These are phyloP conservation scores for Ruditapes philippinarum DNA, from an alignment of 1,140 invertebrate genomes.

Conservation along the genomic window DNA sequence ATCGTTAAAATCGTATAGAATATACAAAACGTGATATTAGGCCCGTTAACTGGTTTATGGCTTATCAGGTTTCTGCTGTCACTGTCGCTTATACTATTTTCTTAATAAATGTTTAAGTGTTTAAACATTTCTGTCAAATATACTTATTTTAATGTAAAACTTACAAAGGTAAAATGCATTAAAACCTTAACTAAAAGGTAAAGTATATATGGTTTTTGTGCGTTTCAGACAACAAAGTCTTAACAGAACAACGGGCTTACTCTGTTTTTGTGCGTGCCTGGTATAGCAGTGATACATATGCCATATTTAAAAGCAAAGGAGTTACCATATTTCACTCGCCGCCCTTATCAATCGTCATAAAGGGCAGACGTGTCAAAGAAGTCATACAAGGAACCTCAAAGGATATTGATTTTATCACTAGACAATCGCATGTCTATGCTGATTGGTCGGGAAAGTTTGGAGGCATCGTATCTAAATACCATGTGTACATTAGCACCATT, in stretches of 20 bases:
- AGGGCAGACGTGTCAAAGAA: conserved; percentile 23
- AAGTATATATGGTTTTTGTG: neutral
- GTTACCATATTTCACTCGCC: neutral
- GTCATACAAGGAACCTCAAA: neutral
- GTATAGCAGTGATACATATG: conserved; percentile 32
- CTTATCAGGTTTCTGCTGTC: no score
- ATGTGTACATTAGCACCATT: neutral
- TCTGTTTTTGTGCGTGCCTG: conserved; percentile 21
- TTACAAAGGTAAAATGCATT: neutral
- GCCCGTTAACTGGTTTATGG: no score
- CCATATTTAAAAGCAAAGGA: conserved; percentile 22
- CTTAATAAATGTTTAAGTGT: neutral
- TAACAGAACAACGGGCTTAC: neutral
- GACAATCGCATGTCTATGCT: neutral
- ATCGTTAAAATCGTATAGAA: no score
- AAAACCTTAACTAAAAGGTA: neutral
- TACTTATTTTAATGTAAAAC: neutral
- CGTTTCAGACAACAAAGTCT: neutral
- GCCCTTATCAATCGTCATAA: neutral
- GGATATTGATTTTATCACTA: conserved; percentile 21
- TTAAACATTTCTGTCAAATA: neutral
- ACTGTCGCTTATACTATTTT: no score
- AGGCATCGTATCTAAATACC: neutral
- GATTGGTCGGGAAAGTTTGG: conserved; percentile 33
- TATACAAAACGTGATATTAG: no score